Evolutionary conservation across 2,797 vertebrate genomes (phyloP).

Genomic region (Potorous gilbertii): DNA sequence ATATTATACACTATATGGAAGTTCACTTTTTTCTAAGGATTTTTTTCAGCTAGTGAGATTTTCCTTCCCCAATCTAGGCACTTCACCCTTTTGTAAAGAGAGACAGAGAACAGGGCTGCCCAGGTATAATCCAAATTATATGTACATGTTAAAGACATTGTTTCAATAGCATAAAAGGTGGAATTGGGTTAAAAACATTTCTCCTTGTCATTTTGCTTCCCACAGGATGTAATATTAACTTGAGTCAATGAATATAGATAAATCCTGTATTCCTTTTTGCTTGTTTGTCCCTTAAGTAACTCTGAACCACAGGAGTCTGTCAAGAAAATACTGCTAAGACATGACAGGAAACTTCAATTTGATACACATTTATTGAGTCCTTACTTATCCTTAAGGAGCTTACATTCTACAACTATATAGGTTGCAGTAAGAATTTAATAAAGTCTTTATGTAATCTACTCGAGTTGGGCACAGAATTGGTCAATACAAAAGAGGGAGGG

Average conservation of each 20-base stretch:
- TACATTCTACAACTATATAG: background rate
- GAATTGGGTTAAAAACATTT: background rate
- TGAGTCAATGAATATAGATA: background rate
- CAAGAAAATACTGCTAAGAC: slow-evolving; percentile 23
- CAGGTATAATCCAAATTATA: background rate
- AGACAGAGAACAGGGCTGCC: background rate
- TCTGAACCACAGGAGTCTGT: background rate
- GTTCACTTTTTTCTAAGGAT: background rate
- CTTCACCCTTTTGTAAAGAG: background rate
- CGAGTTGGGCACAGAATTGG: slow-evolving; percentile 18
- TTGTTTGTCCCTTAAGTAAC: background rate
- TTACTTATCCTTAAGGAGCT: background rate
- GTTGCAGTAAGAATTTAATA: background rate
- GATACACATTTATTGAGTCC: background rate
- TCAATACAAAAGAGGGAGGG: background rate
- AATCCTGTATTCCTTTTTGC: background rate
- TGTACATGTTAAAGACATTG: background rate
- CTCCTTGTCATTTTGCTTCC: background rate
- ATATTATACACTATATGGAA: background rate
- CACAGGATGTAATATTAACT: background rate
- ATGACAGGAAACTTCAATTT: background rate
- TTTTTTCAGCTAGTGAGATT: background rate
- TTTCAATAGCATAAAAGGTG: background rate
- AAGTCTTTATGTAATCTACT: background rate
- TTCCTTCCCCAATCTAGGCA: background rate